These are phyloP conservation scores for Hyles euphorbiae DNA, from an alignment of 1,140 invertebrate species.

Conservation along the genomic window DNA sequence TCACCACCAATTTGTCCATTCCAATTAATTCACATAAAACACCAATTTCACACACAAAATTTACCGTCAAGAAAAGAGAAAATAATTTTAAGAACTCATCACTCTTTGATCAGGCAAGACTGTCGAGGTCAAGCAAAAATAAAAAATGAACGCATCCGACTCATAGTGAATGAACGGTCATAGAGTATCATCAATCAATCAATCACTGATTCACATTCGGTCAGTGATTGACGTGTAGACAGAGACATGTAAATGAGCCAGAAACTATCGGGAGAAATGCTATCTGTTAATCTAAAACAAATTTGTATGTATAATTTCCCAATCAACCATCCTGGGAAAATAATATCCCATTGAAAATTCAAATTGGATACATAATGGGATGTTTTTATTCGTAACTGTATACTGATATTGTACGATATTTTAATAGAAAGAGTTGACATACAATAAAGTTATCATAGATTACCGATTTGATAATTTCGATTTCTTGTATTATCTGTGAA, in stretches of 20 bases:
- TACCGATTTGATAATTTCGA: too few species aligned
- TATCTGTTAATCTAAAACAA: constrained; percentile 1
- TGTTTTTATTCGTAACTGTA: constrained; percentile 1
- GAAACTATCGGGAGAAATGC: constrained; percentile 9
- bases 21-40: not conserved
- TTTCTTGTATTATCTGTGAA: too few species aligned
- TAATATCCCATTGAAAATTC: not conserved
- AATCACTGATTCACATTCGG: constrained; percentile 45
- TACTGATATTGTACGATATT: too few species aligned
- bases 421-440: too few species aligned
- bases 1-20: too few species aligned
- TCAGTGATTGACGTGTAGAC: constrained; percentile 59
- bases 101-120: constrained; percentile 13
- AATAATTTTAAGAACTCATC: constrained; percentile 10
- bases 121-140: constrained; percentile 8
- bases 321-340: not conserved
- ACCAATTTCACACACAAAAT: not conserved
- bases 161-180: constrained; percentile 48
- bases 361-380: not conserved
- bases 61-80: constrained; percentile 3
- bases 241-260: constrained; percentile 55
- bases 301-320: constrained; percentile 1
- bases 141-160: constrained; percentile 17
- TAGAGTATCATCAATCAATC: constrained; percentile 49
- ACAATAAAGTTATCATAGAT: too few species aligned